These are phyloP conservation scores for Nerophis ophidion DNA, from an alignment of 2,113 vertebrate species.

Conservation along the genomic window DNA sequence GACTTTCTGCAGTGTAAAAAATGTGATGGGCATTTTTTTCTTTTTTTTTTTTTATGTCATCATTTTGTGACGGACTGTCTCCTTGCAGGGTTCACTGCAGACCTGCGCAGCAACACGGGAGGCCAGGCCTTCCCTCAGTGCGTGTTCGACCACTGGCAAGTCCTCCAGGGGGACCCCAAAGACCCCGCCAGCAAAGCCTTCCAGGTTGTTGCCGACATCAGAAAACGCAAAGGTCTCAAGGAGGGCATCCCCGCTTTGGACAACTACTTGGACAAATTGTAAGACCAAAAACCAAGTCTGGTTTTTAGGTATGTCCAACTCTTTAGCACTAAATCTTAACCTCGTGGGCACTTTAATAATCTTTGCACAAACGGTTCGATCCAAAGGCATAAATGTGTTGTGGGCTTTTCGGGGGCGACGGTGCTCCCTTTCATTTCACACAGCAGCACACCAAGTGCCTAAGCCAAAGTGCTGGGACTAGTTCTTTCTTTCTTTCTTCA, in stretches of 20 bases:
- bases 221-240: conserved; percentile 91
- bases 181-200: conserved; percentile 70
- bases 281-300: conserved; percentile 20
- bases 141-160: conserved; percentile 94
- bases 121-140: conserved; percentile 95
- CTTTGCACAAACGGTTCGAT: conserved; percentile 48
- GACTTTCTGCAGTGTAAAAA: too few species aligned
- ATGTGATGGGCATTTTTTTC: neutral
- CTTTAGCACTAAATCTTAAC: conserved; percentile 44
- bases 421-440: conserved; percentile 47
- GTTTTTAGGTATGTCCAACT: conserved; percentile 47
- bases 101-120: conserved; percentile 87
- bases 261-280: conserved; percentile 94
- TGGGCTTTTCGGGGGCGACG: conserved; percentile 24
- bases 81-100: conserved; percentile 84
- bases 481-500: conserved; percentile 47
- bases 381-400: conserved; percentile 31
- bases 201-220: conserved; percentile 81
- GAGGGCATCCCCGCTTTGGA: conserved; percentile 87
- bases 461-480: conserved; percentile 49
- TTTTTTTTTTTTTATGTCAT: neutral
- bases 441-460: conserved; percentile 65
- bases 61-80: neutral
- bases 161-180: conserved; percentile 82
- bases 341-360: conserved; percentile 51